Evolutionary conservation across 2,888 invertebrate genomes (phyloP).

Genomic region (Xylota segnis): DNA sequence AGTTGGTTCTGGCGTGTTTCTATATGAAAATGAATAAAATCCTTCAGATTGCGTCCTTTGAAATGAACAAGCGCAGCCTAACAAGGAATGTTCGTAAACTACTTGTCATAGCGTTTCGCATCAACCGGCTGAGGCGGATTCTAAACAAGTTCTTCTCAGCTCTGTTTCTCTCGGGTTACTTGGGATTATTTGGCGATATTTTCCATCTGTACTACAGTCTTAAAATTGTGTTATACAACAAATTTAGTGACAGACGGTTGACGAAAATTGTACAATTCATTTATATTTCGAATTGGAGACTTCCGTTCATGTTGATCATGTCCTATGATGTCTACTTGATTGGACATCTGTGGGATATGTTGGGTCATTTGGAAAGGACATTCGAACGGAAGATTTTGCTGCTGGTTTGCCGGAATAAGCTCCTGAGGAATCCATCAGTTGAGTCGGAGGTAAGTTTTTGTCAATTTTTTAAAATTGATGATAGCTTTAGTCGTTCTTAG

Average conservation of each 20-base stretch:
- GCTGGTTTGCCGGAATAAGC: too few relatives aligned
- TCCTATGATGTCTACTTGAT: conserved; percentile 23
- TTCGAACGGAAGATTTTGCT: too few relatives aligned
- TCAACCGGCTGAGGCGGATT: conserved; percentile 1
- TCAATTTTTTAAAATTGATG: too few relatives aligned
- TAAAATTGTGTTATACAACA: not conserved
- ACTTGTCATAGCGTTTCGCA: conserved; percentile 8
- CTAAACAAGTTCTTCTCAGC: conserved; percentile 17
- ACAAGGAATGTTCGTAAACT: not conserved
- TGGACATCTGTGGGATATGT: too few relatives aligned
- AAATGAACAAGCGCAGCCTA: not conserved
- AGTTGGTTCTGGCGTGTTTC: not conserved
- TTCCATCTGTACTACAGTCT: not conserved
- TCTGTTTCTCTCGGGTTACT: not conserved
- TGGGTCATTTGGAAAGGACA: too few relatives aligned
- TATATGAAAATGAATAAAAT: not conserved
- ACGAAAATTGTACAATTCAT: not conserved
- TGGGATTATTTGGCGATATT: conserved; percentile 1
- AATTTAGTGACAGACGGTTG: not conserved
- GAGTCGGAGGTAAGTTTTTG: too few relatives aligned
- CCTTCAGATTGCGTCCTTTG: not conserved
- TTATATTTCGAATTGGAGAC: not conserved
- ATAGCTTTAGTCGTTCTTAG: too few relatives aligned
- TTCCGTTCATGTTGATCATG: not conserved
- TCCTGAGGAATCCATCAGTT: too few relatives aligned